Conservation (phyloP, 2,888 invertebrate genomes). For the Quadroppia sp. region DNA sequence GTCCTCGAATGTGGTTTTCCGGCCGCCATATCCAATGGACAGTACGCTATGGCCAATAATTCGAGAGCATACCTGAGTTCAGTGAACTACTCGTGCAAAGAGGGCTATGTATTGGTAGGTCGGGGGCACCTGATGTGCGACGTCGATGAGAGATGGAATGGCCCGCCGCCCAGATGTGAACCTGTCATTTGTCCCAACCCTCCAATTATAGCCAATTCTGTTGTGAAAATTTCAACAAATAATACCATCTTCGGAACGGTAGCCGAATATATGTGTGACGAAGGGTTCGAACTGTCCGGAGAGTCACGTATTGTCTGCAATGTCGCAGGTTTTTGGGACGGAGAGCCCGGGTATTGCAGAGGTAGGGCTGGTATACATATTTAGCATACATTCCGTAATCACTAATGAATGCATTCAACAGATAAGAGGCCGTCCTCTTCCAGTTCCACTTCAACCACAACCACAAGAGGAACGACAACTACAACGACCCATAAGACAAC, state of each 20-base stretch:
- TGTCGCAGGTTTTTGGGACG: slow-evolving; percentile 73
- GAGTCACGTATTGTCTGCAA: slow-evolving; percentile 65
- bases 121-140: slow-evolving; percentile 79
- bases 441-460: not conserved
- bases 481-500: slow-evolving; percentile 34
- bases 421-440: slow-evolving; percentile 34
- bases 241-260: slow-evolving; percentile 62
- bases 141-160: slow-evolving; percentile 81
- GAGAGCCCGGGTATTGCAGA: slow-evolving; percentile 67
- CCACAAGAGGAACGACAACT: slow-evolving; percentile 15
- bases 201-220: slow-evolving; percentile 60
- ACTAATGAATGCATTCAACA: not conserved
- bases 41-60: slow-evolving; percentile 74
- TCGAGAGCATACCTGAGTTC: slow-evolving; percentile 80
- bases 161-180: slow-evolving; percentile 83
- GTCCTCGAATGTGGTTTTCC: slow-evolving; percentile 86
- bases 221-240: slow-evolving; percentile 47
- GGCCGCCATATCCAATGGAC: slow-evolving; percentile 76
- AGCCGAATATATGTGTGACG: slow-evolving; percentile 68
- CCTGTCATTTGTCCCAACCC: slow-evolving; percentile 68
- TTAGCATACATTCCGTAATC: not conserved
- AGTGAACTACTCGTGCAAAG: slow-evolving; percentile 75
- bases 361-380: slow-evolving; percentile 55
- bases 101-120: slow-evolving; percentile 78
- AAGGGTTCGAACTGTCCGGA: slow-evolving; percentile 67